Evolutionary conservation across 2,888 invertebrate genomes (phyloP), one percentile per base, ranked within the genome.

Genomic region (Nysson spinosus): DNA sequence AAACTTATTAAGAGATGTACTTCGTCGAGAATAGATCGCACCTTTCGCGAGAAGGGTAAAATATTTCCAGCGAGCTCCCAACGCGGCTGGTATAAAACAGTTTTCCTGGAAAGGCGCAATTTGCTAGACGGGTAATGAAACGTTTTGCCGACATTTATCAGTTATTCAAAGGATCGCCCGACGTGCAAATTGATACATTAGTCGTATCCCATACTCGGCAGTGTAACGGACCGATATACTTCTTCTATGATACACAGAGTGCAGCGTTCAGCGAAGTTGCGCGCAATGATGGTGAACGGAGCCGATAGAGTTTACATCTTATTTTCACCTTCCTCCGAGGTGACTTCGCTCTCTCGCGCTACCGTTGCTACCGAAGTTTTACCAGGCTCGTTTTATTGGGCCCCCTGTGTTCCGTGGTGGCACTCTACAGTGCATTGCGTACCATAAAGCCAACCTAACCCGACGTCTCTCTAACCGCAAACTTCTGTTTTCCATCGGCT

Each of bases 141-240:
- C 67, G 55, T 69, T 51, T 16, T 52, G 16, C 19, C 61, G 56
- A 58, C 60, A 55, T 69, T 69, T 69, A 73, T 77, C 74, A 51
- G 52, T 51, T 28, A 52, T 69, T 69, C 55, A 46, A 69, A 63
- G 51, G 75, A 55, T 62, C 55, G 35, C 32, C 55, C 69, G 65
- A 62, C 73, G 63, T 60, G 63, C 63, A 64, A 73, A 75, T 75
- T 67, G 74, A 75, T 77, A 69, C 70, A 61, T 77, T 73, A 67
- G 52, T 32, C 50, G 19, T 44, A 4, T 28, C 51, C 42, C 24
- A 14, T 37, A 39, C 39, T 34, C 58, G 55, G 50, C 34, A 35
- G 68, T 39, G 17, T 77, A 73, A 75, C 74, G 69, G 74, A 49
- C 32, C 67, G 51, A 66, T 40, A 56, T 14, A 17, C 40, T 52